A percentile compares a stretch with the other conserved stretches of the same genome.
These are phyloP conservation scores for Toxotes lorentzi DNA, from an alignment of 2,797 vertebrate genomes.

Conservation along the genomic window DNA sequence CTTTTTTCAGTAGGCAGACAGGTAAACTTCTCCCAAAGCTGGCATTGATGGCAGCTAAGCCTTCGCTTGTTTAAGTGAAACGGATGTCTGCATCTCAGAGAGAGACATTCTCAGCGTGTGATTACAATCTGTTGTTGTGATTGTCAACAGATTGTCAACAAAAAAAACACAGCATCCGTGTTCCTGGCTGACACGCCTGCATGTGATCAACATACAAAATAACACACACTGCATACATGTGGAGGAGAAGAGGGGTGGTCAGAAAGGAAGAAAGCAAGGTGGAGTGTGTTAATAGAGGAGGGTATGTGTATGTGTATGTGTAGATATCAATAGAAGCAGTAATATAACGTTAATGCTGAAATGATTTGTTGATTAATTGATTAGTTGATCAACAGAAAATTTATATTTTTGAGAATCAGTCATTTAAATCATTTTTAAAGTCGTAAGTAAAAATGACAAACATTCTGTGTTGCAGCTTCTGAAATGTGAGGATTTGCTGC, in stretches of 20 bases:
- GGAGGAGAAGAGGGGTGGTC: not conserved
- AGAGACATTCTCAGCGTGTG: constrained; percentile 16
- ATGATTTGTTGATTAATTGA: too few relatives aligned
- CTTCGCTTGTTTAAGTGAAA: constrained; percentile 77
- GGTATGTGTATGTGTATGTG: too few relatives aligned
- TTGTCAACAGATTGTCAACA: not conserved
- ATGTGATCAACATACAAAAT: constrained; percentile 16
- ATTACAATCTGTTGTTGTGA: constrained; percentile 27
- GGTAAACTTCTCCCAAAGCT: constrained; percentile 77
- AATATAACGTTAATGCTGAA: too few relatives aligned
- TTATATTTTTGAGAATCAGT: too few relatives aligned
- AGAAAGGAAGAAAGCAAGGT: not conserved
- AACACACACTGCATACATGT: not conserved
- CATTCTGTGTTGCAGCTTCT: too few relatives aligned
- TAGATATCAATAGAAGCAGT: too few relatives aligned
- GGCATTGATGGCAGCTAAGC: constrained; percentile 72
- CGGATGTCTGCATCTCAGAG: constrained; percentile 51
- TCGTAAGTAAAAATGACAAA: too few relatives aligned
- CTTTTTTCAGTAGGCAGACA: constrained; percentile 69
- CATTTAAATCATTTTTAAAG: too few relatives aligned
- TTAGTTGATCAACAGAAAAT: too few relatives aligned
- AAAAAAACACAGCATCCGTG: not conserved
- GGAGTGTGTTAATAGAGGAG: not conserved
- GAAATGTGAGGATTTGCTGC: too few relatives aligned
- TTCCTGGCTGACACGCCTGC: not conserved